Evolutionary conservation across 2,113 vertebrate species (phyloP), one percentile per base, ranked within the genome.

Genomic region (Apus apus): DNA sequence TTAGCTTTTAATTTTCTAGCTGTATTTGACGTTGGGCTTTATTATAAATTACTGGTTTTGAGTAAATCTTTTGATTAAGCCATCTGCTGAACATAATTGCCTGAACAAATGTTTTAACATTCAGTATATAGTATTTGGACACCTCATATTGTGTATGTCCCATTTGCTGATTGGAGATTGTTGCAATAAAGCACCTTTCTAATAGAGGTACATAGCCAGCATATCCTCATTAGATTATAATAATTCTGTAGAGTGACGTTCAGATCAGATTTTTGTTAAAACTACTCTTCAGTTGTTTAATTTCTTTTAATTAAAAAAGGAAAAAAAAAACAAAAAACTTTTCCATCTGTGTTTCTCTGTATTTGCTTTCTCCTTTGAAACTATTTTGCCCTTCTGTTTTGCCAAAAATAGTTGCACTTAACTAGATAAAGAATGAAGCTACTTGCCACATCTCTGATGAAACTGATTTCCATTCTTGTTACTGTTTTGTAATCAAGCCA

Each of bases 321-420:
- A 61, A 94, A 95, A 96, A 94, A 38, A 38, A 38, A 8, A 38
- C 38, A 38, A 93, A 36, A 38, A 93, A 36, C 13, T 17, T 86
- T 72, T 90, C 92, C 81, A 96, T 94, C 85, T 97, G 76, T 97
- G 76, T 96, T 95, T 74, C 93, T 97, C 94, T 96, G 89, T 90
- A 36, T 96, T 87, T 77, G 48, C 87, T 96, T 87, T 91, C 90
- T 97, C 85, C 68, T 89, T 96, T 97, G 89, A 95, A 96, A 93
- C 93, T 77, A 89, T 95, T 96, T 96, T 96, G 38, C 84, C 80
- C 71, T 97, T 97, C 72, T 97, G 64, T 96, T 97, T 98, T 95
- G 51, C 85, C 97, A 95, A 94, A 97, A 97, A 93, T 95, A 97
- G 94, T 96, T 97, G 66, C 96, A 95, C 76, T 97, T 96, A 95